Evolutionary conservation across 2,888 invertebrate genomes (phyloP), one percentile per base, ranked within the genome.

Genomic region (Cremastinae sp.): DNA sequence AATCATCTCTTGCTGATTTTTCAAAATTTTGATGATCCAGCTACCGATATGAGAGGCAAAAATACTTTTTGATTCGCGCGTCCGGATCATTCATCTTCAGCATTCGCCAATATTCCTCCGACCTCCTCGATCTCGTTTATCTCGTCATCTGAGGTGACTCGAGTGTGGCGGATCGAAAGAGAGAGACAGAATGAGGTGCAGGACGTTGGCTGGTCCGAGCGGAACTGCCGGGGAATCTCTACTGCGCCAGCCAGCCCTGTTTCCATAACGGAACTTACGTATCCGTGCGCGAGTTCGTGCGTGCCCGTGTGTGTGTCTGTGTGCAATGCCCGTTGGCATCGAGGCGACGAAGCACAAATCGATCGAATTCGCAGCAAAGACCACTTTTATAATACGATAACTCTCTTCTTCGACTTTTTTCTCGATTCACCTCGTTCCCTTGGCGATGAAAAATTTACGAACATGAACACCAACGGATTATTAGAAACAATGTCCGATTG

Each of bases 221-320:
- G 47, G 53, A 71, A 71, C 68, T 71, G 71, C 73, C 68, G 74
- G 78, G 76, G 71, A 75, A 70, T 73, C 74, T 75, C 51, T 70
- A 71, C 62, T 79, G 78, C 79, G 73, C 78, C 75, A 78, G 75
- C 73, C 65, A 75, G 69, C 70, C 72, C 69, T 75, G 73, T 69
- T 73, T 76, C 53, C 53, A 28, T 28, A 64, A 69, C 69, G 53
- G 69, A 61, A 37, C 37, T 20, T 53, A 41, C 37, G 49, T 18
- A 37, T 49, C 35, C 5, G n/a, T n/a, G 62, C n/a, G 10, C 18
- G 14, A 16, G 47, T 47, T 14, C 18, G 4, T 16, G 7, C 16
- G 16, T 61, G 7, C 12, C 1, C 28, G 28, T 16, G 7, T 35
- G 16, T 35, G 78, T 47, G 64, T n/a, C 35, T 47, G 39, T 47